These are phyloP conservation scores for Lutjanus campechanus DNA, from an alignment of 2,797 vertebrate genomes.

Conservation along the genomic window DNA sequence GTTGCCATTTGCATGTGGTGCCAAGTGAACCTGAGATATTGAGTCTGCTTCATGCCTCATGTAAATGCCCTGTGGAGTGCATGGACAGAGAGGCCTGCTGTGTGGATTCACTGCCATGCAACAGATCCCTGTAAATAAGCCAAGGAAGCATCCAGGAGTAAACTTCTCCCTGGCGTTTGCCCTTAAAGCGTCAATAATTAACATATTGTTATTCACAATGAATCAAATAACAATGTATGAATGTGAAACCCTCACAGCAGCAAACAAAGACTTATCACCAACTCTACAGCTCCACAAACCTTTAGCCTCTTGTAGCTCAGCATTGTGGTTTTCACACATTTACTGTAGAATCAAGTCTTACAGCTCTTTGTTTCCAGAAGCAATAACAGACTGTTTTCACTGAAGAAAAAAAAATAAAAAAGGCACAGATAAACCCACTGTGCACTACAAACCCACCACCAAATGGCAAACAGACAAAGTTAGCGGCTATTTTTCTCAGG, in stretches of 20 bases:
- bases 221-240: neutral
- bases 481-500: too few relatives aligned
- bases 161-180: constrained; percentile 10
- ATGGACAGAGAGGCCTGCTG: constrained; percentile 22
- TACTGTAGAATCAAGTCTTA: neutral
- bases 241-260: neutral
- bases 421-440: too few relatives aligned
- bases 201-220: neutral
- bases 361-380: neutral
- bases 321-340: neutral
- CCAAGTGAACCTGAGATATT: constrained; percentile 65
- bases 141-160: constrained; percentile 19
- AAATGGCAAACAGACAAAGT: too few relatives aligned
- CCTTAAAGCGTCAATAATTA: constrained; percentile 5
- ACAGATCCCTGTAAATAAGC: constrained; percentile 60
- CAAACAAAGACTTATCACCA: neutral
- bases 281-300: neutral
- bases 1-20: constrained; percentile 65
- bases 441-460: too few relatives aligned
- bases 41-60: constrained; percentile 57
- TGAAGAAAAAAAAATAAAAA: neutral
- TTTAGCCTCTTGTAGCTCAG: too few relatives aligned
- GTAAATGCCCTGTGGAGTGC: constrained; percentile 52
- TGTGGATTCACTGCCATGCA: constrained; percentile 37
- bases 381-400: constrained; percentile 5